Percentiles rank a stretch among this genome's conserved stretches.
These are phyloP conservation scores for Micromys minutus DNA, from an alignment of 2,113 vertebrate species.

Conservation along the genomic window DNA sequence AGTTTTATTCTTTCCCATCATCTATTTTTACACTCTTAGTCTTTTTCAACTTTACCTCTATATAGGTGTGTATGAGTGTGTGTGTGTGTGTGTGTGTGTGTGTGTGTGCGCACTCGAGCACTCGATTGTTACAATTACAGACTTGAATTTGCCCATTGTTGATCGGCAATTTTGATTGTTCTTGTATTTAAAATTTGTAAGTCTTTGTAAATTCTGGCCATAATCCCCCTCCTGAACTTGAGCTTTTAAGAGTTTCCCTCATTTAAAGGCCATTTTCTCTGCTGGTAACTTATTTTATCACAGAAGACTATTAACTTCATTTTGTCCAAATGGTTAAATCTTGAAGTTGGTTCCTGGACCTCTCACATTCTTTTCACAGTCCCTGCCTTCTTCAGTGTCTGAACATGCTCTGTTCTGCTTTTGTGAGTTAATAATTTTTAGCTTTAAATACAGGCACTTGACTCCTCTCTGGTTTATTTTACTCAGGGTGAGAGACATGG, in stretches of 20 bases:
- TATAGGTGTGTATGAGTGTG: neutral
- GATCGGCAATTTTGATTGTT: neutral
- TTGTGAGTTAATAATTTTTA: neutral
- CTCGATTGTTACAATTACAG: neutral
- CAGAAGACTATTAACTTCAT: neutral
- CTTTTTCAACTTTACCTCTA: neutral
- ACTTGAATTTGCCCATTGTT: neutral
- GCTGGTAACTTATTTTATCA: neutral
- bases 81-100: neutral
- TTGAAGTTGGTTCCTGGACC: neutral
- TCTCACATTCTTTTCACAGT: neutral
- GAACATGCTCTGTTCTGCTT: neutral
- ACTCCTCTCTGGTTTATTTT: neutral
- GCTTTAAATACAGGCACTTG: neutral
- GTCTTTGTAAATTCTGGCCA: neutral
- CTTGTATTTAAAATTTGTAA: neutral
- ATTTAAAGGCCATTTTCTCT: neutral
- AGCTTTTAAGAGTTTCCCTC: neutral
- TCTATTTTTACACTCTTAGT: neutral
- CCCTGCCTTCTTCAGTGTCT: neutral
- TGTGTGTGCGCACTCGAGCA: no score
- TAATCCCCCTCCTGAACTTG: neutral
- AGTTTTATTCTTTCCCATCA: neutral
- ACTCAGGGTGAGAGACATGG: neutral
- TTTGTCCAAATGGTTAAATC: neutral